Conservation (phyloP, 1,140 invertebrate species). For the Drepana arcuata region DNA sequence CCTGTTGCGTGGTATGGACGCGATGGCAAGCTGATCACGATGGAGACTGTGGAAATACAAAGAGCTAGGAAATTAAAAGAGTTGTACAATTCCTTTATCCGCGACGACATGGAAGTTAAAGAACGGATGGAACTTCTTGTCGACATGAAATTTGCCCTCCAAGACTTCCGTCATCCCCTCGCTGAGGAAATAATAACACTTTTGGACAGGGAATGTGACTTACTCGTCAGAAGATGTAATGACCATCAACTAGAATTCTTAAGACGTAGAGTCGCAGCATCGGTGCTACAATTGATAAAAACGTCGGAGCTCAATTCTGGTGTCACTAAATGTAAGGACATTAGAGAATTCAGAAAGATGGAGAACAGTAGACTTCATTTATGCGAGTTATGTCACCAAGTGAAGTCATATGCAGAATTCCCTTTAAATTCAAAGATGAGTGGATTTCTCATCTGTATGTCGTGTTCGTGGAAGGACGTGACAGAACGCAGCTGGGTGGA, state of each 20-base stretch:
- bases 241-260: conserved; percentile 69
- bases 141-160: conserved; percentile 71
- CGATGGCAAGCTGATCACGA: conserved; percentile 72
- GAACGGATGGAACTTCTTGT: conserved; percentile 74
- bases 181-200: conserved; percentile 72
- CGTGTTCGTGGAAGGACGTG: conserved; percentile 71
- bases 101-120: conserved; percentile 58
- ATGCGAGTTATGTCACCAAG: conserved; percentile 70
- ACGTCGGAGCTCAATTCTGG: conserved; percentile 69
- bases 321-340: conserved; percentile 65
- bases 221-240: conserved; percentile 69
- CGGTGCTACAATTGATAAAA: conserved; percentile 71
- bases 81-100: conserved; percentile 72
- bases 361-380: conserved; percentile 63
- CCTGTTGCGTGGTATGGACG: conserved; percentile 75
- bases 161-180: conserved; percentile 69
- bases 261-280: conserved; percentile 72
- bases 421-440: conserved; percentile 57
- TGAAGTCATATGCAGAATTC: conserved; percentile 70
- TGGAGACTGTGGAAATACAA: conserved; percentile 79
- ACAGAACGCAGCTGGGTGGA: conserved; percentile 70
- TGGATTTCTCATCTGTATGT: conserved; percentile 65
- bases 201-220: conserved; percentile 75
- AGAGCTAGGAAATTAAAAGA: conserved; percentile 75
- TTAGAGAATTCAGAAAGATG: conserved; percentile 67